These are phyloP conservation scores for Otolemur crassicaudatus DNA, from an alignment of 2,797 vertebrate genomes.

Conservation along the genomic window DNA sequence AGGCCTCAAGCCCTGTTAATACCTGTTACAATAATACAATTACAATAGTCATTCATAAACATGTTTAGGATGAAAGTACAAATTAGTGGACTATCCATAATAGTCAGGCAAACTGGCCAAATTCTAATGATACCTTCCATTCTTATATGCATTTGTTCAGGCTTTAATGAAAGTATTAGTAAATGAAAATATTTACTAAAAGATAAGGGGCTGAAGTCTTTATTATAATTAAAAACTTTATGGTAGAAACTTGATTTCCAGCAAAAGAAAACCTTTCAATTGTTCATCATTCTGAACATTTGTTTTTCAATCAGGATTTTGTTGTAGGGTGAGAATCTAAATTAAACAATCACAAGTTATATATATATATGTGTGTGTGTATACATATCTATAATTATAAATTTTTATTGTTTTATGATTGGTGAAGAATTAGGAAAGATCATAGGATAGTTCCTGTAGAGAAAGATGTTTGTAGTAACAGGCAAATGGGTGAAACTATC, in stretches of 20 bases:
- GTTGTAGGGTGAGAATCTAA: background rate
- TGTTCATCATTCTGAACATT: background rate
- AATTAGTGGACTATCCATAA: background rate
- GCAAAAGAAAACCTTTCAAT: background rate
- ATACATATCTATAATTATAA: background rate
- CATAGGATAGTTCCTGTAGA: background rate
- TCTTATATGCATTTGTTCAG: background rate
- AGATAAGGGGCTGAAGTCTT: background rate
- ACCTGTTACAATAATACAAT: background rate
- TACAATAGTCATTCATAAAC: background rate
- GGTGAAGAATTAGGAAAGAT: background rate
- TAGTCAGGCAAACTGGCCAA: background rate
- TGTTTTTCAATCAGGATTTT: background rate
- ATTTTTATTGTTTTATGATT: background rate
- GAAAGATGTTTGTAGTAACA: background rate
- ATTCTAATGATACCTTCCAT: background rate
- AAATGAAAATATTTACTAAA: constrained; percentile 26
- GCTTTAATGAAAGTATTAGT: background rate
- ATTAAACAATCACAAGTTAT: background rate
- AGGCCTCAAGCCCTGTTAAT: background rate
- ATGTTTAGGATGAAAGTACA: background rate
- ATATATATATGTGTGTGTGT: background rate
- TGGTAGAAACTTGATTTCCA: background rate
- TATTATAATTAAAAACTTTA: background rate
- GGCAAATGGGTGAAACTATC: background rate